Conservation (phyloP, 1,140 invertebrate genomes). For the Ooceraea biroi region DNA sequence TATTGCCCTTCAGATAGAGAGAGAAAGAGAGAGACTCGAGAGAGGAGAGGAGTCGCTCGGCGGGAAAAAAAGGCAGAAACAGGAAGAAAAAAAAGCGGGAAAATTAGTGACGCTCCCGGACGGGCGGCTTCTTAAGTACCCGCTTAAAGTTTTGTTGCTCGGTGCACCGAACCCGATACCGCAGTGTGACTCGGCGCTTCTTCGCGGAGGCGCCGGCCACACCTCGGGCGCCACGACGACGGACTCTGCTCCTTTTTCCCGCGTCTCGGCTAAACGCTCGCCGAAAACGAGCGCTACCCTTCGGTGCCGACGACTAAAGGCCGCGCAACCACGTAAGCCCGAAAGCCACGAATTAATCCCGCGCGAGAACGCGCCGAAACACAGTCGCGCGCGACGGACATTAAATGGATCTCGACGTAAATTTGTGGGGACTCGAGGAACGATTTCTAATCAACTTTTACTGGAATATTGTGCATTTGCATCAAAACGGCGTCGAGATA, state of each 20-base stretch:
- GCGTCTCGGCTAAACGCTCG: slow-evolving; percentile 52
- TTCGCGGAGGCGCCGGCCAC: slow-evolving; percentile 78
- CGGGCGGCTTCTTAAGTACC: slow-evolving; percentile 76
- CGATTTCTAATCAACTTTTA: not conserved
- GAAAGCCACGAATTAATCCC: not conserved
- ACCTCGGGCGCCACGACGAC: slow-evolving; percentile 81
- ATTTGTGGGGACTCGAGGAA: not conserved
- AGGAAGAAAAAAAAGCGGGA: slow-evolving; percentile 67
- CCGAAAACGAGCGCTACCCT: slow-evolving; percentile 23
- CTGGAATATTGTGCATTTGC: too few species aligned
- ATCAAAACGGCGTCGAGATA: not conserved
- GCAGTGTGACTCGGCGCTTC: slow-evolving; percentile 71
- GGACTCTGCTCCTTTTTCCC: slow-evolving; percentile 62
- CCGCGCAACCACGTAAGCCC: not conserved
- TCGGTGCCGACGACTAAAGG: not conserved
- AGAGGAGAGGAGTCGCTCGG: slow-evolving; percentile 40
- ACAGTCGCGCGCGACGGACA: not conserved
- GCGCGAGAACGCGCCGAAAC: slow-evolving; percentile 24
- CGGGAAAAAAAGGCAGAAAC: slow-evolving; percentile 20
- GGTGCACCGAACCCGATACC: slow-evolving; percentile 25
- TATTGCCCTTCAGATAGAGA: slow-evolving; percentile 8
- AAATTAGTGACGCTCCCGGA: slow-evolving; percentile 80
- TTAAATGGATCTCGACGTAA: not conserved
- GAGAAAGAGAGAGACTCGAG: not conserved
- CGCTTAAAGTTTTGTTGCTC: slow-evolving; percentile 79